Percentiles rank a stretch among this genome's conserved stretches.
These are phyloP conservation scores for Parazoanthus swiftii DNA, from an alignment of 92 coral and sea anemone genomes.

Conservation along the genomic window DNA sequence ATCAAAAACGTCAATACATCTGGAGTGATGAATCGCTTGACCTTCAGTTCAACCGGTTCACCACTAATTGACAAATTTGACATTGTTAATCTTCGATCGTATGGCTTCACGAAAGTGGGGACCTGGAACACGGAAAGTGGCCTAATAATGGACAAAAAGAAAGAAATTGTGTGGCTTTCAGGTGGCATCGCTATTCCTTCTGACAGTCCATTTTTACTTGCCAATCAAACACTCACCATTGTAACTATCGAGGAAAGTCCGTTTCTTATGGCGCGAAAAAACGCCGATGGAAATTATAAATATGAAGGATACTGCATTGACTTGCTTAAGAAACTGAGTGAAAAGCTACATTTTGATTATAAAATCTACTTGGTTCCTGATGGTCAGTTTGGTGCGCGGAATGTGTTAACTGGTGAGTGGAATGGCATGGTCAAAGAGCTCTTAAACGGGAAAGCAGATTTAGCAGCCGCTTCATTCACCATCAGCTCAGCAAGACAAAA, in stretches of 20 bases:
- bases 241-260: constrained; percentile 84
- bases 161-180: constrained; percentile 85
- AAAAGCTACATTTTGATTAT: constrained; percentile 69
- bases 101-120: constrained; percentile 81
- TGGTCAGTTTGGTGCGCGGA: constrained; percentile 67
- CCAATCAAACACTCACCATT: constrained; percentile 69
- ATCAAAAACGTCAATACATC: constrained; percentile 61
- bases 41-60: constrained; percentile 55
- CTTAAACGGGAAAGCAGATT: constrained; percentile 71
- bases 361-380: constrained; percentile 75
- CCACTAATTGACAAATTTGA: constrained; percentile 68
- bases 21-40: constrained; percentile 61
- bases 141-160: constrained; percentile 64
- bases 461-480: constrained; percentile 84
- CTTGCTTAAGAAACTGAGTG: constrained; percentile 60
- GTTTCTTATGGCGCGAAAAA: constrained; percentile 51
- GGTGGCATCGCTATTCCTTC: constrained; percentile 60
- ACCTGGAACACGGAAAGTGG: constrained; percentile 64
- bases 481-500: constrained; percentile 83
- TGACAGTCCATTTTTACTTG: constrained; percentile 56
- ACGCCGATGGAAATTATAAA: constrained; percentile 38
- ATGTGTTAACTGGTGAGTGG: constrained; percentile 78
- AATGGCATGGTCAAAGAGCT: constrained; percentile 88
- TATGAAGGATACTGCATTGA: constrained; percentile 86
- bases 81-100: constrained; percentile 76